Base-by-base conservation (phyloP, 2,888 invertebrate species). In the Agrotis puta region DNA sequence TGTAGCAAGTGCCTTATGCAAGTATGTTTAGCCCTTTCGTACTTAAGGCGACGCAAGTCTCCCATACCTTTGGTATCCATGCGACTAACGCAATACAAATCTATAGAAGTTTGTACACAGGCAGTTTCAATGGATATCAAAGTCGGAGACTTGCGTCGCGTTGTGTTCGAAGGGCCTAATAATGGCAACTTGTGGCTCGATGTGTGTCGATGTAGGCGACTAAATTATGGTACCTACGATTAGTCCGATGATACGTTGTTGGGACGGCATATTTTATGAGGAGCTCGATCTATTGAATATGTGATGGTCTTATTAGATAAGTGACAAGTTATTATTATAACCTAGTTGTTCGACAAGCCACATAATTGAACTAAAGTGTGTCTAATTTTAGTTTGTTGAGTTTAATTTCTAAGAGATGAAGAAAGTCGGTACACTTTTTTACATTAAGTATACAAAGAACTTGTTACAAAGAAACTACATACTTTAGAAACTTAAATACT, bases 1-100 rank as follows among this genome's bases (percentile, higher is more conserved):
- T 48, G 68, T 48, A 63, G 47, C 62, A 76, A 79, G 79, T 71
- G 66, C 51, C 70, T 78, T 66, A 70, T 54, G 33, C n/a, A n/a
- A n/a, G 27, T 53, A 51, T 24, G 39, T 70, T 75, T 69, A 77
- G 39, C 57, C n/a, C 50, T 11, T 39, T 9, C 39, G 39, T 39
- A 39, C 39, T 11, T 11, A 1, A 39, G 39, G 39, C 1, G 39
- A 39, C 39, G 4, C 1, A 39, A 39, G 39, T 39, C 39, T 39
- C 39, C 39, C 11, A 11, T 39, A 39, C 9, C 11, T 39, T 0
- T 33, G 11, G 33, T 33, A 33, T 33, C 33, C 33, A 33, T 7
- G 33, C 33, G 33, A 33, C 33, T 33, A 33, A 7, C 33, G 33
- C 33, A 33, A 33, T 33, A 33, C 7, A 7, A n/a, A n/a, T 6